These are phyloP conservation scores for Tragelaphus scriptus DNA, from an alignment of 2,113 vertebrate genomes.

Conservation along the genomic window DNA sequence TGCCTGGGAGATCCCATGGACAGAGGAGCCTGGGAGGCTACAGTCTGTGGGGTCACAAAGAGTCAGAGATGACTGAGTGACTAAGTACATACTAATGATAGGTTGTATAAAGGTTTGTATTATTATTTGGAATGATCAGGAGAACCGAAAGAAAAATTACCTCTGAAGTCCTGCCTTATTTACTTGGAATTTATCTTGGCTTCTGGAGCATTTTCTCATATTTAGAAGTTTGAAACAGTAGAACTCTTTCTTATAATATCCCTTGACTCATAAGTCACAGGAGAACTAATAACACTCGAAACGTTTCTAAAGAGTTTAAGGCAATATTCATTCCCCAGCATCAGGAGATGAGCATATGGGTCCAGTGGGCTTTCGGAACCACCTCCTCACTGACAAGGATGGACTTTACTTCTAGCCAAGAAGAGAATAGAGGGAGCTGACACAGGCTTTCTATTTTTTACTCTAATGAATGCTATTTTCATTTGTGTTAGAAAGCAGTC, in stretches of 20 bases:
- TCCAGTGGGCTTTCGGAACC: neutral
- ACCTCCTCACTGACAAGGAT: neutral
- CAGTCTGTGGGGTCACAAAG: neutral
- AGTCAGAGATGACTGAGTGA: neutral
- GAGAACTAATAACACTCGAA: neutral
- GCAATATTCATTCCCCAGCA: neutral
- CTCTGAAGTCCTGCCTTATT: neutral
- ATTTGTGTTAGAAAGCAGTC: constrained; percentile 36
- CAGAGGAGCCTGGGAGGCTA: neutral
- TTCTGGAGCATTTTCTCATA: neutral
- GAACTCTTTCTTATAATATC: neutral
- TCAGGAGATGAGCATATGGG: neutral
- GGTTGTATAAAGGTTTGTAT: neutral
- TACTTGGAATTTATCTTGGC: neutral
- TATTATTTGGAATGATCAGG: neutral
- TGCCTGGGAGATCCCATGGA: neutral
- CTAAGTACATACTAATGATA: neutral
- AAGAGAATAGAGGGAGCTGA: neutral
- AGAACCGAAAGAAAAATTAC: neutral
- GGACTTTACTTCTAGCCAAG: neutral
- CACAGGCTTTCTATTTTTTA: constrained; percentile 38
- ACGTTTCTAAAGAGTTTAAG: neutral
- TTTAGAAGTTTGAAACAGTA: neutral
- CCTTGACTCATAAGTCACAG: neutral
- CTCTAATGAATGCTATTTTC: constrained; percentile 62